A percentile compares a stretch with the other conserved stretches of the same genome.
phyloP scores from a whole-genome alignment of 1,140 invertebrate species.

The Frieseomelitta varia region DNA sequence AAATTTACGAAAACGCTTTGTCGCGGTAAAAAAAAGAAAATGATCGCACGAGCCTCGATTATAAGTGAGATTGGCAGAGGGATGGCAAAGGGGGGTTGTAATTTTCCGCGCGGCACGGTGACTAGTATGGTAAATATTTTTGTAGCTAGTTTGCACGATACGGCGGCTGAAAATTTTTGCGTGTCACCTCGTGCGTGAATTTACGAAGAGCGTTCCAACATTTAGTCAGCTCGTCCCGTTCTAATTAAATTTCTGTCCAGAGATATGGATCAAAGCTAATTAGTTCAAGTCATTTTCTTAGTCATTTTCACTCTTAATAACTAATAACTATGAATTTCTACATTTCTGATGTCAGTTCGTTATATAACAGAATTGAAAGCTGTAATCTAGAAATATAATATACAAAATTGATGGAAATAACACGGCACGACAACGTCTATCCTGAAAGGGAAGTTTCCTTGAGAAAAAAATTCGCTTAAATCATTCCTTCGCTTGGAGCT shows the following conservation, averaged over 20 bases:
- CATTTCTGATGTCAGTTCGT: no score
- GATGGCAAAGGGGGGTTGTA: not conserved
- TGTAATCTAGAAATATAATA: no score
- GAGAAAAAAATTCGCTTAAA: not conserved
- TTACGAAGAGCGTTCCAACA: not conserved
- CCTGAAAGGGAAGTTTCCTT: not conserved
- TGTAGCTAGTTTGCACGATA: slow-evolving; percentile 11
- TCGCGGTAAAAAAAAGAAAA: slow-evolving; percentile 19
- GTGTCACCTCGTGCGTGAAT: not conserved
- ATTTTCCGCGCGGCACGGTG: slow-evolving; percentile 7
- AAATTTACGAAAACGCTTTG: slow-evolving; percentile 31
- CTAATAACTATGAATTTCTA: no score
- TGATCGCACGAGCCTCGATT: slow-evolving; percentile 9
- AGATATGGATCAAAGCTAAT: no score
- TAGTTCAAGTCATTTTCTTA: no score
- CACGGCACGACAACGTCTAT: no score
- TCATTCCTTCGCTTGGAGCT: not conserved
- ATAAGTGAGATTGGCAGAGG: not conserved
- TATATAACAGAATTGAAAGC: no score
- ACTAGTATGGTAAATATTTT: slow-evolving; percentile 24
- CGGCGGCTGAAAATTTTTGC: not conserved
- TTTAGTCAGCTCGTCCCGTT: not conserved
- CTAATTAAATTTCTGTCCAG: not conserved
- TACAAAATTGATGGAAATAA: no score
- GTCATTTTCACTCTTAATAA: no score